Conservation (phyloP, 1,140 invertebrate genomes). For the Lanistes nyassanus region DNA sequence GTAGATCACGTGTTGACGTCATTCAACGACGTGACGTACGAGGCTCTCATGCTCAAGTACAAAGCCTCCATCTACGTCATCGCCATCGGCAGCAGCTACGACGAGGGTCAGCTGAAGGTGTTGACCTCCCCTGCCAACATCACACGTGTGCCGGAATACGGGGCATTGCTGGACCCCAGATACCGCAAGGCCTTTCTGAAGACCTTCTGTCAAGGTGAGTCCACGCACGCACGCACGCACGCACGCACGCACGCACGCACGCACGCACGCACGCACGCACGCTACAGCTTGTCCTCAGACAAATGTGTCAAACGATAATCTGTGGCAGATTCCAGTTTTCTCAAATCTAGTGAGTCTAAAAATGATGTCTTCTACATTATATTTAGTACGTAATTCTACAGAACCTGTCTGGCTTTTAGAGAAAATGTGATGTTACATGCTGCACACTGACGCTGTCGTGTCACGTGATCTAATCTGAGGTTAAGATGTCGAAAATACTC, state of each 20-base stretch:
- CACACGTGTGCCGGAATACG: not conserved
- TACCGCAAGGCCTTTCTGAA: not conserved
- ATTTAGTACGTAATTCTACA: too few relatives aligned
- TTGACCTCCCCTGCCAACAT: constrained; percentile 1
- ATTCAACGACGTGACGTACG: constrained; percentile 14
- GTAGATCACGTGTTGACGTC: constrained; percentile 23
- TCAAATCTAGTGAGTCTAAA: too few relatives aligned
- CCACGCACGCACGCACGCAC: not conserved
- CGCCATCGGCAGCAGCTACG: constrained; percentile 5
- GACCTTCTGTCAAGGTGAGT: constrained; percentile 4
- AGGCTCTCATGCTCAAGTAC: constrained; percentile 8
- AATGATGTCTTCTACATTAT: too few relatives aligned
- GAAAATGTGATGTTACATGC: too few relatives aligned
- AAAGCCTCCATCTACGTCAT: constrained; percentile 16
- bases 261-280: constrained; percentile 1
- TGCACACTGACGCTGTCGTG: too few relatives aligned
- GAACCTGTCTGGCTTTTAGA: too few relatives aligned
- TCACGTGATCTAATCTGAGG: too few relatives aligned
- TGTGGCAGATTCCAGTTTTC: too few relatives aligned
- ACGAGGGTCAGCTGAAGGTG: not conserved
- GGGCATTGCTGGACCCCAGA: not conserved
- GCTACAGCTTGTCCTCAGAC: not conserved
- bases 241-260: not conserved
- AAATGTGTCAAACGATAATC: too few relatives aligned
- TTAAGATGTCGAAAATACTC: too few relatives aligned